phyloP scores from a whole-genome alignment of 1,140 invertebrate genomes.

The Homalodisca vitripennis region DNA sequence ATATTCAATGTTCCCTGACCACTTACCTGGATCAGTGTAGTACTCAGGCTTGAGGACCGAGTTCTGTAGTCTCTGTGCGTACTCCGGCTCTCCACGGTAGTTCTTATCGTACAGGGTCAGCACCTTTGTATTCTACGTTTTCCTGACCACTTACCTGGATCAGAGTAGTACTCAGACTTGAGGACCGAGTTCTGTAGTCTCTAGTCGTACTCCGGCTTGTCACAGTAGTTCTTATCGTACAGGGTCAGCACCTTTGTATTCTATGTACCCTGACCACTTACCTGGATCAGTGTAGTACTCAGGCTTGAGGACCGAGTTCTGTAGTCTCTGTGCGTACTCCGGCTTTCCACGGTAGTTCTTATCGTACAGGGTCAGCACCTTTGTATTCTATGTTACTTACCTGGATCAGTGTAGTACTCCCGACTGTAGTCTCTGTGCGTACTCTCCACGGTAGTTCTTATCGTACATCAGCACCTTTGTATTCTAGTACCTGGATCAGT shows the following conservation, averaged over 20 bases:
- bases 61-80: too few relatives aligned
- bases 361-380: constrained; percentile 44
- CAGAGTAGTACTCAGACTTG: constrained; percentile 47
- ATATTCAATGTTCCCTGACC: too few relatives aligned
- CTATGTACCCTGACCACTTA: too few relatives aligned
- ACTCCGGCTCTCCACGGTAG: too few relatives aligned
- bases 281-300: constrained; percentile 46
- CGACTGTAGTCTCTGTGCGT: constrained; percentile 48
- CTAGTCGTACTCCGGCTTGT: constrained; percentile 45
- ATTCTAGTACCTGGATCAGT: constrained; percentile 45
- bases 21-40: constrained; percentile 44
- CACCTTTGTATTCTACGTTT: too few relatives aligned
- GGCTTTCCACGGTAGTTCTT: constrained; percentile 45
- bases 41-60: constrained; percentile 48
- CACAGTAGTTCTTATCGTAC: constrained; percentile 47
- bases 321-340: constrained; percentile 45
- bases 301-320: constrained; percentile 48
- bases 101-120: too few relatives aligned
- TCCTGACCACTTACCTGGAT: constrained; percentile 42
- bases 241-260: constrained; percentile 38
- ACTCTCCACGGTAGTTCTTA: constrained; percentile 44
- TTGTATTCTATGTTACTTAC: constrained; percentile 30
- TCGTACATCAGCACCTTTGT: constrained; percentile 43
- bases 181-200: constrained; percentile 47
- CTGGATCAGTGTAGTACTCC: constrained; percentile 46